Percentiles rank a stretch among this genome's conserved stretches.
Conservation (phyloP, 2,797 vertebrate species). For the Eurystomus glaucurus region DNA sequence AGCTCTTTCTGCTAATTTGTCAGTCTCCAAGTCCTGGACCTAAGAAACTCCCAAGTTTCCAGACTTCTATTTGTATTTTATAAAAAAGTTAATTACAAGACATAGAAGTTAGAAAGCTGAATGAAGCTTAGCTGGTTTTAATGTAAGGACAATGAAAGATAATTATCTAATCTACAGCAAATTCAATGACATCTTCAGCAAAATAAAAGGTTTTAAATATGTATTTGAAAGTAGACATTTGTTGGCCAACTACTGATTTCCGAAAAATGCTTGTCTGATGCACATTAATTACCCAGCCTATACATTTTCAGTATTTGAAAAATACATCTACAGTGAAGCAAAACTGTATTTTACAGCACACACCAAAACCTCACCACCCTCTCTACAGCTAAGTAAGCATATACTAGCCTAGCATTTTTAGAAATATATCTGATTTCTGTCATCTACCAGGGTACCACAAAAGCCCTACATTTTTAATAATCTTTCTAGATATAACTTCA, state of each 20-base stretch:
- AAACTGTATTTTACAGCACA: neutral
- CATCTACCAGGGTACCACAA: neutral
- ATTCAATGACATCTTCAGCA: neutral
- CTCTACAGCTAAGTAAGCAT: neutral
- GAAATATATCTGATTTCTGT: neutral
- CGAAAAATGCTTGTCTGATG: neutral
- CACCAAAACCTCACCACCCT: neutral
- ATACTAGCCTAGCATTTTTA: neutral
- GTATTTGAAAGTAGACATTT: neutral
- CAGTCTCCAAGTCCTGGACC: neutral
- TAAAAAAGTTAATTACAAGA: neutral
- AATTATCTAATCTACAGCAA: slow-evolving; percentile 8
- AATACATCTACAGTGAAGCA: neutral
- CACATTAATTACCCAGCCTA: neutral
- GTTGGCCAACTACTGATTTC: neutral
- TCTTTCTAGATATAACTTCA: neutral
- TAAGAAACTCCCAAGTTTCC: neutral
- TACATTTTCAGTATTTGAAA: neutral
- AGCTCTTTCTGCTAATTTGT: slow-evolving; percentile 11
- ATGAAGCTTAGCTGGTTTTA: neutral
- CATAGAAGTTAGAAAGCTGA: neutral
- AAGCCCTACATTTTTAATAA: neutral
- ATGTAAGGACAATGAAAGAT: slow-evolving; percentile 10
- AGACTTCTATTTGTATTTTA: slow-evolving; percentile 1
- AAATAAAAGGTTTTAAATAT: neutral